These are phyloP conservation scores for Hoplodrina blanda DNA, from an alignment of 2,888 invertebrate species.

Conservation along the genomic window DNA sequence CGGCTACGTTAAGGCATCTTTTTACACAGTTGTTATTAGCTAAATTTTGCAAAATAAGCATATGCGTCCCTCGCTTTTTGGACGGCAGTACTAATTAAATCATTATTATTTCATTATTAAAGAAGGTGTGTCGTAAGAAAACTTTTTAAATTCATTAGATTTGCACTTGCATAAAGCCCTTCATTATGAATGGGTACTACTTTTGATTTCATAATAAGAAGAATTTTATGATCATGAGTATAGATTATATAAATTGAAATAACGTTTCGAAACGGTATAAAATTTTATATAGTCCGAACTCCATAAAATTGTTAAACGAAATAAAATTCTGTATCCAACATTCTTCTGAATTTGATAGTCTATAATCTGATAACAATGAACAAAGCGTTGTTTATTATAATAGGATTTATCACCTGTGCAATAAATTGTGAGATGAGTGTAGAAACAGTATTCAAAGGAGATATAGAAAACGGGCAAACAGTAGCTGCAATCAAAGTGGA, in stretches of 20 bases:
- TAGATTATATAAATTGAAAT: slow-evolving; percentile 29
- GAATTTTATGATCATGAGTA: too few relatives aligned
- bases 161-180: too few relatives aligned
- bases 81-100: too few relatives aligned
- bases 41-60: too few relatives aligned
- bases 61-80: too few relatives aligned
- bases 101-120: too few relatives aligned
- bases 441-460: background rate
- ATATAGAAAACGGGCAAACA: background rate
- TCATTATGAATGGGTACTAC: too few relatives aligned
- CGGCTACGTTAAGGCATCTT: too few relatives aligned
- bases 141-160: too few relatives aligned
- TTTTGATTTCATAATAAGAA: too few relatives aligned
- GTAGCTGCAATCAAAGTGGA: background rate
- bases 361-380: slow-evolving; percentile 27
- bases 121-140: too few relatives aligned
- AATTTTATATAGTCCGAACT: background rate
- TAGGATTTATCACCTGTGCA: slow-evolving; percentile 12
- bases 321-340: background rate
- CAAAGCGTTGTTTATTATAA: slow-evolving; percentile 8
- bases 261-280: background rate
- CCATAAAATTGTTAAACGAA: slow-evolving; percentile 14
- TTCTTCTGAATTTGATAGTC: background rate
- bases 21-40: too few relatives aligned
- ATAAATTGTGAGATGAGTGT: slow-evolving; percentile 11